Evolutionary conservation across 2,888 invertebrate genomes (phyloP).

Genomic region (Nomada goodeniana): DNA sequence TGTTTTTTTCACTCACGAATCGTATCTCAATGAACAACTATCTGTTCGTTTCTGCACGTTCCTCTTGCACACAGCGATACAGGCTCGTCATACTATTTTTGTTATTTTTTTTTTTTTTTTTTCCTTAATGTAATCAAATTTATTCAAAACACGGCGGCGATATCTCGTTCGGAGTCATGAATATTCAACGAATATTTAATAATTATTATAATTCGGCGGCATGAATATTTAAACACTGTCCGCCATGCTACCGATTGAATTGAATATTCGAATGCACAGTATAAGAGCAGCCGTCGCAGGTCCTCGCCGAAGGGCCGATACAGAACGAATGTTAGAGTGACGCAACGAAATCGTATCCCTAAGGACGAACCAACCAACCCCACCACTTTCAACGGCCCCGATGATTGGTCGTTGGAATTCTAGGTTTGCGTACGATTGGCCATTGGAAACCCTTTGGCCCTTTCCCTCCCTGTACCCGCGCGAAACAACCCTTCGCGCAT

Average conservation of each 20-base stretch:
- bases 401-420: conserved; percentile 72
- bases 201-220: no score
- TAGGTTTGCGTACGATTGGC: conserved; percentile 67
- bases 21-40: conserved; percentile 35
- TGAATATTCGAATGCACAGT: not conserved
- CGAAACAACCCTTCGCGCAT: conserved; percentile 81
- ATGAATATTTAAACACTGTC: conserved; percentile 27
- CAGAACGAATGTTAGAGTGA: conserved; percentile 82
- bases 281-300: conserved; percentile 20
- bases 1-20: conserved; percentile 10
- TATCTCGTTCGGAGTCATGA: conserved; percentile 2
- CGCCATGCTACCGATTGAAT: not conserved
- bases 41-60: conserved; percentile 11
- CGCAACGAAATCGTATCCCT: conserved; percentile 80
- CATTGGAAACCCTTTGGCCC: conserved; percentile 75
- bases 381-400: conserved; percentile 67
- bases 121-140: not conserved
- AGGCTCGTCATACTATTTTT: conserved; percentile 8
- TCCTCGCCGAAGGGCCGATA: conserved; percentile 73
- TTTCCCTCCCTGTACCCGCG: conserved; percentile 59
- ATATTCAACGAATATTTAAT: not conserved
- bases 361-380: conserved; percentile 80
- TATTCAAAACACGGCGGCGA: not conserved
- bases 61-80: conserved; percentile 36
- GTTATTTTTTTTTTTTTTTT: not conserved